These are phyloP conservation scores for Melanaphis sacchari DNA, from an alignment of 1,140 invertebrate species.

Conservation along the genomic window DNA sequence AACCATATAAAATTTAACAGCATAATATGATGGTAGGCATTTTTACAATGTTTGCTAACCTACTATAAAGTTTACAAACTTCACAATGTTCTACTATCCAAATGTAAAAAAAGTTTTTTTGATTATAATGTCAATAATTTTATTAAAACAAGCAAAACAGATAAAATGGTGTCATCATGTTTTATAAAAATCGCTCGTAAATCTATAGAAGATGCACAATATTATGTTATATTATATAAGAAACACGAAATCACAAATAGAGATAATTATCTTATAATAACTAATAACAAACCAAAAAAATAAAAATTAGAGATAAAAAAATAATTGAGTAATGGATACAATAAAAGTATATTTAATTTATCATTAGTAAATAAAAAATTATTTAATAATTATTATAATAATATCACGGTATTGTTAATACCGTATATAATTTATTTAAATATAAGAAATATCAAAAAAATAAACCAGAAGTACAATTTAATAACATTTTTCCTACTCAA, in stretches of 20 bases:
- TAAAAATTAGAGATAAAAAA: neutral
- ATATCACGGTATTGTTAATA: neutral
- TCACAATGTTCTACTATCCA: neutral
- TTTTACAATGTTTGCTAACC: neutral
- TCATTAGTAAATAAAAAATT: neutral
- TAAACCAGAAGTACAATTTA: neutral
- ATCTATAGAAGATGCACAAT: neutral
- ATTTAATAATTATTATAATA: neutral
- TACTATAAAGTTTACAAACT: neutral
- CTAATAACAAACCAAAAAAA: neutral
- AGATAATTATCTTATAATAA: neutral
- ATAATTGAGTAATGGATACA: neutral
- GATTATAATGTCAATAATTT: neutral
- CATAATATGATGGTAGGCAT: neutral
- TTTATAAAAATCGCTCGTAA: neutral
- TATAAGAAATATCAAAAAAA: neutral
- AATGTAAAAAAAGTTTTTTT: conserved; percentile 4
- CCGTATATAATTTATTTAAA: neutral
- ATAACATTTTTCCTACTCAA: neutral
- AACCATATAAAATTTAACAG: neutral
- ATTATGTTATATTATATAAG: neutral
- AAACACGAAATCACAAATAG: neutral
- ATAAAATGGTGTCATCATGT: conserved; percentile 12
- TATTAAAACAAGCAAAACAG: neutral
- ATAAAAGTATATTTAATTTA: neutral